A percentile compares a stretch with the other conserved stretches of the same genome.
Evolutionary conservation across 1,140 invertebrate genomes (phyloP).

Genomic region (Drosophila mauritiana): DNA sequence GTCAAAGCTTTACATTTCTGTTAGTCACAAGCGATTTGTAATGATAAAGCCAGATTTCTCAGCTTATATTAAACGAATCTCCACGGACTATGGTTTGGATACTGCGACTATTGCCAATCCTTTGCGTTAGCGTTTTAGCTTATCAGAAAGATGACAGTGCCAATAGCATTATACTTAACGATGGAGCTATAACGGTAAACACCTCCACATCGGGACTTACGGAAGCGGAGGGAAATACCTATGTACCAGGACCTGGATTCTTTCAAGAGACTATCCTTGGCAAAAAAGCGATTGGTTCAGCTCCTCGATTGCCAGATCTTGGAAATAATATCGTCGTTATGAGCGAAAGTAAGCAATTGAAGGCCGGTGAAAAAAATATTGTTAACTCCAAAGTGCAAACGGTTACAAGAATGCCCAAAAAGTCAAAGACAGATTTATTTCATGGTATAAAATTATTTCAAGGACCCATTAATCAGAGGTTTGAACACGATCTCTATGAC

Average conservation of each 20-base stretch:
- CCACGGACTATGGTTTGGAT: neutral
- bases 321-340: neutral
- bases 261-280: neutral
- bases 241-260: neutral
- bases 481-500: no score
- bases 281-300: neutral
- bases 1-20: neutral
- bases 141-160: neutral
- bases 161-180: neutral
- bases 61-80: neutral
- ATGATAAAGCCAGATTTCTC: neutral
- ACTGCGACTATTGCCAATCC: neutral
- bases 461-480: no score
- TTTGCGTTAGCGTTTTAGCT: neutral
- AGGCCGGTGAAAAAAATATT: neutral
- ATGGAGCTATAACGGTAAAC: neutral
- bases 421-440: no score
- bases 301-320: neutral
- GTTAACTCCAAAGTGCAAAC: neutral
- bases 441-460: no score
- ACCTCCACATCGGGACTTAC: neutral
- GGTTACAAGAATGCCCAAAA: neutral
- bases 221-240: neutral
- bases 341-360: neutral
- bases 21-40: neutral